Percentiles rank a stretch among this genome's conserved stretches.
These are phyloP conservation scores for Paratrypauchen microcephalus DNA, from an alignment of 2,797 vertebrate species.

Conservation along the genomic window DNA sequence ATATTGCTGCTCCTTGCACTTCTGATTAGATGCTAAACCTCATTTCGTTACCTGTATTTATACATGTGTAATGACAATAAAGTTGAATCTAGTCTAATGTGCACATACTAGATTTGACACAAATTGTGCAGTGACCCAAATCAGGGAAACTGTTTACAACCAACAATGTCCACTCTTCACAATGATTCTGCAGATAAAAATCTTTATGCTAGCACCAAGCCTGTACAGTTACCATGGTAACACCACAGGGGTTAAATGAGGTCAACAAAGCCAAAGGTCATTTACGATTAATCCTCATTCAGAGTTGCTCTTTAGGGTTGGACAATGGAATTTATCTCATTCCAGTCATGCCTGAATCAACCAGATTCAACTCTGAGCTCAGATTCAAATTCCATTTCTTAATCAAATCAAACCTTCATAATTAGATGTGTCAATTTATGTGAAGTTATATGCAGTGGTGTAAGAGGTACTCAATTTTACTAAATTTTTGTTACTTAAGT, in stretches of 20 bases:
- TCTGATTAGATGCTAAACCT: too few relatives aligned
- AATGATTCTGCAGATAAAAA: too few relatives aligned
- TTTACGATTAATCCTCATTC: not conserved
- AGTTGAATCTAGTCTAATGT: too few relatives aligned
- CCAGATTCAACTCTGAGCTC: not conserved
- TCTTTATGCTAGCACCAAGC: too few relatives aligned
- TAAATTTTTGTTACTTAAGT: too few relatives aligned
- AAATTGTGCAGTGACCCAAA: constrained; percentile 2
- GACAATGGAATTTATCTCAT: not conserved
- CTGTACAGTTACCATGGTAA: constrained; percentile 19
- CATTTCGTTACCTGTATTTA: too few relatives aligned
- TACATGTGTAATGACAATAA: too few relatives aligned
- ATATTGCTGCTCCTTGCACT: too few relatives aligned
- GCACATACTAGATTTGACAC: constrained; percentile 1
- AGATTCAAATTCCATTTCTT: not conserved
- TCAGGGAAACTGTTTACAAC: not conserved
- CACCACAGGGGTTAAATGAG: constrained; percentile 11
- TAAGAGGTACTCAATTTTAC: too few relatives aligned
- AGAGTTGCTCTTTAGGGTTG: not conserved
- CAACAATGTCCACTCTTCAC: too few relatives aligned
- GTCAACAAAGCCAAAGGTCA: constrained; percentile 28
- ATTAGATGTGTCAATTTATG: not conserved
- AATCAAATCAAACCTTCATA: not conserved
- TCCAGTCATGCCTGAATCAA: not conserved
- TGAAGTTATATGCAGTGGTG: not conserved